Conservation (phyloP, 2,888 invertebrate species). For the Andrena chrysosceles region DNA sequence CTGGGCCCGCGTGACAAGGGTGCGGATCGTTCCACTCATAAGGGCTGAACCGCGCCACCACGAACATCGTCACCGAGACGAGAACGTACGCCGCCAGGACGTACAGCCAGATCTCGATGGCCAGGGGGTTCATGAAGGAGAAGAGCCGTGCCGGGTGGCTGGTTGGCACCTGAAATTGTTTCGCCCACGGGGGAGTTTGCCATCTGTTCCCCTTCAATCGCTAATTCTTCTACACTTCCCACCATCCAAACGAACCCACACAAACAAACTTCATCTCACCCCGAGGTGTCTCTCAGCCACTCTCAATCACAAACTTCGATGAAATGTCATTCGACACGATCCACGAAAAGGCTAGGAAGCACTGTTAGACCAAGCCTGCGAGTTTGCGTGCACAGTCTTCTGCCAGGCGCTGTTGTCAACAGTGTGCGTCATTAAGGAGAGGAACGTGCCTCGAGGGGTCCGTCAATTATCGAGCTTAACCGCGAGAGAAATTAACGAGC, state of each 20-base stretch:
- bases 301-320: too few species aligned
- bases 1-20: slow-evolving; percentile 87
- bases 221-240: too few species aligned
- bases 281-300: too few species aligned
- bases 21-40: slow-evolving; percentile 93
- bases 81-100: slow-evolving; percentile 92
- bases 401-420: too few species aligned
- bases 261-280: too few species aligned
- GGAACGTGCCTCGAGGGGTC: not conserved
- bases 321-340: too few species aligned
- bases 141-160: slow-evolving; percentile 90
- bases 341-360: too few species aligned
- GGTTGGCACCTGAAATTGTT: slow-evolving; percentile 87
- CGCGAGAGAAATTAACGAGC: slow-evolving; percentile 9
- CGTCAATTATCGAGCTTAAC: slow-evolving; percentile 3
- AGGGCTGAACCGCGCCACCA: slow-evolving; percentile 92
- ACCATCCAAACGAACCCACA: too few species aligned
- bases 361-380: too few species aligned
- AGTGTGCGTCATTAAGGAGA: too few species aligned
- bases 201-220: too few species aligned
- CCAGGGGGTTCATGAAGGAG: slow-evolving; percentile 95
- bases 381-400: too few species aligned
- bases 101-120: slow-evolving; percentile 94
- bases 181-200: not conserved
- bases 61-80: slow-evolving; percentile 92